phyloP scores from a whole-genome alignment of 2,797 vertebrate species.

The Parambassis ranga region DNA sequence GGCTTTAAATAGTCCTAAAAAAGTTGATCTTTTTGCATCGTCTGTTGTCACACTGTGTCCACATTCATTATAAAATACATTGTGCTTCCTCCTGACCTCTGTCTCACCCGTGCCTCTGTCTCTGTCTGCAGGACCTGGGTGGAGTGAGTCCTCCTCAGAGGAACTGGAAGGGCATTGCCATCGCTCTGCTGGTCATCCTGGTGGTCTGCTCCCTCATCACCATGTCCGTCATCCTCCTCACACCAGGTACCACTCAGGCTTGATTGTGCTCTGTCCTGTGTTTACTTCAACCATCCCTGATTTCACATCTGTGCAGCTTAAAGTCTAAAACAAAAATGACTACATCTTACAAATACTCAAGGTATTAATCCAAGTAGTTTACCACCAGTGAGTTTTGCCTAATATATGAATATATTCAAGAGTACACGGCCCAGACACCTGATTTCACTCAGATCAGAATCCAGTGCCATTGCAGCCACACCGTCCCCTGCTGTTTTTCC shows the following conservation, averaged over 20 bases:
- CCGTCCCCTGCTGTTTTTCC: conserved; percentile 16
- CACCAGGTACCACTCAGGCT: conserved; percentile 84
- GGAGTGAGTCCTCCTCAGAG: conserved; percentile 92
- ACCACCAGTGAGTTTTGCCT: no score
- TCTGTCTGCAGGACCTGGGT: conserved; percentile 75
- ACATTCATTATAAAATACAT: neutral
- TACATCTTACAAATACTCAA: no score
- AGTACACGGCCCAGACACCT: no score
- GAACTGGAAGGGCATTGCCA: conserved; percentile 99
- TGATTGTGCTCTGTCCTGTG: neutral
- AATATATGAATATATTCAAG: no score
- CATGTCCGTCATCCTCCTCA: conserved; percentile 97
- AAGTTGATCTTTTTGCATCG: no score
- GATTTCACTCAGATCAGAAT: conserved; percentile 9
- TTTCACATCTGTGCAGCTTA: no score
- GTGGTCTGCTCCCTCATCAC: conserved; percentile 98
- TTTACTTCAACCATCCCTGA: neutral
- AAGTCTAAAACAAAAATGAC: no score
- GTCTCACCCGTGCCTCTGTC: conserved; percentile 1
- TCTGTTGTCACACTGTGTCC: no score
- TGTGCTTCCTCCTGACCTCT: neutral
- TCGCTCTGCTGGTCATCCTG: conserved; percentile 96
- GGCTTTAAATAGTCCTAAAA: neutral
- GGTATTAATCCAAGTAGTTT: no score
- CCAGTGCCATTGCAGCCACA: neutral